These are phyloP conservation scores for Thunnus thynnus DNA, from an alignment of 2,113 vertebrate genomes.

Conservation along the genomic window DNA sequence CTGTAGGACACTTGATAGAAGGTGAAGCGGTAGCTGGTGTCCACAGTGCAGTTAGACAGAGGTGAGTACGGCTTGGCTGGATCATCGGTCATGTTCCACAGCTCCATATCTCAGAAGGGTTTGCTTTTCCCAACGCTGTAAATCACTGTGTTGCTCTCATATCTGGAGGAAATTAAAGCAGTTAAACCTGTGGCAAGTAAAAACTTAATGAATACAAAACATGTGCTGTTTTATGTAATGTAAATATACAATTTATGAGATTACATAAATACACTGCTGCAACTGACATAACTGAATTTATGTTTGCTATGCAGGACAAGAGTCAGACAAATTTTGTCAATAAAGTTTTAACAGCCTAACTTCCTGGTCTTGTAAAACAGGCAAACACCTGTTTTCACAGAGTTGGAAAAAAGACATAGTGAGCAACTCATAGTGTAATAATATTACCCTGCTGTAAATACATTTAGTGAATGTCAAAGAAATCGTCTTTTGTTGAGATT, in stretches of 20 bases:
- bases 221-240: slow-evolving; percentile 51
- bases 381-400: slow-evolving; percentile 52
- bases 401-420: background rate
- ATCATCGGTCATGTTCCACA: slow-evolving; percentile 66
- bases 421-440: background rate
- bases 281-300: slow-evolving; percentile 26
- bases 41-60: slow-evolving; percentile 76
- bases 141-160: slow-evolving; percentile 18
- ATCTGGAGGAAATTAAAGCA: slow-evolving; percentile 40
- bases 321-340: slow-evolving; percentile 19
- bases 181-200: slow-evolving; percentile 32
- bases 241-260: slow-evolving; percentile 67
- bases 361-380: slow-evolving; percentile 58
- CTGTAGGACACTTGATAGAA: slow-evolving; percentile 83
- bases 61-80: background rate
- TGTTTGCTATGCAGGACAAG: slow-evolving; percentile 45
- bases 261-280: slow-evolving; percentile 1
- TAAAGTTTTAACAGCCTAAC: slow-evolving; percentile 49
- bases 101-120: slow-evolving; percentile 66
- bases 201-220: slow-evolving; percentile 47
- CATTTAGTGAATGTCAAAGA: slow-evolving; percentile 19
- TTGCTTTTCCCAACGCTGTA: background rate
- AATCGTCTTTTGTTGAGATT: background rate
- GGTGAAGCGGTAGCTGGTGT: slow-evolving; percentile 82
- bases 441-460: slow-evolving; percentile 12